A percentile compares a stretch with the other conserved stretches of the same genome.
Evolutionary conservation across 2,888 invertebrate genomes (phyloP).

Genomic region (Argyresthia goedartella): DNA sequence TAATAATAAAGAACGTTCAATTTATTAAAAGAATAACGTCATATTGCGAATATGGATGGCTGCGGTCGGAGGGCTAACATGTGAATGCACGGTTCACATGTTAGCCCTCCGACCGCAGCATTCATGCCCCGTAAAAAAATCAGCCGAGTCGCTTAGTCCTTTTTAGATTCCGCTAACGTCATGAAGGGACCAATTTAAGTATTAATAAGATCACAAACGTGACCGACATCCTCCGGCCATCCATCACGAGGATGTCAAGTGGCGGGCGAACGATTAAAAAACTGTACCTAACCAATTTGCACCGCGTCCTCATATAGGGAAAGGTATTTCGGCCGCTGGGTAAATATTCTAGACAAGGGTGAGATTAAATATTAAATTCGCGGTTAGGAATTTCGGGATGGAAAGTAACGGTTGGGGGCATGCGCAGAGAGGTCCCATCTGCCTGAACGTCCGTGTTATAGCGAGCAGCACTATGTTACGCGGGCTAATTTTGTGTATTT

Average conservation of each 20-base stretch:
- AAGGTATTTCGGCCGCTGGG: conserved; percentile 52
- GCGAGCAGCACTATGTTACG: background rate
- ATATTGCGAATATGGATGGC: too few relatives aligned
- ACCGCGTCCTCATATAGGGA: conserved; percentile 27
- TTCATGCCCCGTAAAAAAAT: too few relatives aligned
- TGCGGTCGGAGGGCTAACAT: too few relatives aligned
- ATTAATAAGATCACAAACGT: conserved; percentile 71
- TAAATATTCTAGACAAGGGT: conserved; percentile 69
- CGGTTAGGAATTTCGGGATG: conserved; percentile 64
- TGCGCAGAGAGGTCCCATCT: conserved; percentile 29
- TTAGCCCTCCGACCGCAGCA: too few relatives aligned
- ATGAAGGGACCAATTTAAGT: conserved; percentile 63
- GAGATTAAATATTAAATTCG: conserved; percentile 69
- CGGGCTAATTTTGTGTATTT: background rate
- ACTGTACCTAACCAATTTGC: conserved; percentile 52
- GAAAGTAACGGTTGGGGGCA: conserved; percentile 50
- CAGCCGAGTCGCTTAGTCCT: background rate
- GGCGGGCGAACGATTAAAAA: conserved; percentile 60
- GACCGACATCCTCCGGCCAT: conserved; percentile 49
- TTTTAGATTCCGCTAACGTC: conserved; percentile 47
- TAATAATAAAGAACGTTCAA: too few relatives aligned
- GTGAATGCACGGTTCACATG: too few relatives aligned
- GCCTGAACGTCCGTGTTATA: background rate
- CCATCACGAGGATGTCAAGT: conserved; percentile 64
- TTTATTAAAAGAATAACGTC: too few relatives aligned